Conservation (phyloP, 1,140 invertebrate genomes). For the Pristionchus pacificus region DNA sequence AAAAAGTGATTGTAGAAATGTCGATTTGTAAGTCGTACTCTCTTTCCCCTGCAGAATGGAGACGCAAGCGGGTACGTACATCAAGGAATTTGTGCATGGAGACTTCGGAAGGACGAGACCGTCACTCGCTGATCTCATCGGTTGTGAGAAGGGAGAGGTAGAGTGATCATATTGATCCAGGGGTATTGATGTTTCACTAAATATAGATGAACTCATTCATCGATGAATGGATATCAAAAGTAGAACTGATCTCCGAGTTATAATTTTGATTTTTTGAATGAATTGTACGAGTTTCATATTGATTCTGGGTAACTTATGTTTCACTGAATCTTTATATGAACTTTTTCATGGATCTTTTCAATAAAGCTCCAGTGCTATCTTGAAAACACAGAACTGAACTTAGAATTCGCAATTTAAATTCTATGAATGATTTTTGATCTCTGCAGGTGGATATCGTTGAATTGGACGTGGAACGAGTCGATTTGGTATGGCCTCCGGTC, state of each 20-base stretch:
- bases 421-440: not conserved
- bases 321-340: no score
- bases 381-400: no score
- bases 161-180: not conserved
- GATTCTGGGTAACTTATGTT: no score
- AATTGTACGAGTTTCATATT: no score
- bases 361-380: not conserved
- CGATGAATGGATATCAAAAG: no score
- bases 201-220: no score
- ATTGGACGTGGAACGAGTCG: slow-evolving; percentile 61
- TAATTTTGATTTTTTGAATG: no score
- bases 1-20: slow-evolving; percentile 3
- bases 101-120: slow-evolving; percentile 63
- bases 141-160: slow-evolving; percentile 48
- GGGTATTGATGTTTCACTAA: no score
- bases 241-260: no score
- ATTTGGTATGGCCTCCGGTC: slow-evolving; percentile 55
- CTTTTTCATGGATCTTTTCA: not conserved
- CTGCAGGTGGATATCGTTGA: slow-evolving; percentile 60
- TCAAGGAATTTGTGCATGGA: slow-evolving; percentile 63
- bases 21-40: not conserved
- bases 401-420: not conserved
- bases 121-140: slow-evolving; percentile 58
- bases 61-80: slow-evolving; percentile 54
- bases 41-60: slow-evolving; percentile 20